Evolutionary conservation across 2,113 vertebrate species (phyloP).

Genomic region (Bujurquina vittata): DNA sequence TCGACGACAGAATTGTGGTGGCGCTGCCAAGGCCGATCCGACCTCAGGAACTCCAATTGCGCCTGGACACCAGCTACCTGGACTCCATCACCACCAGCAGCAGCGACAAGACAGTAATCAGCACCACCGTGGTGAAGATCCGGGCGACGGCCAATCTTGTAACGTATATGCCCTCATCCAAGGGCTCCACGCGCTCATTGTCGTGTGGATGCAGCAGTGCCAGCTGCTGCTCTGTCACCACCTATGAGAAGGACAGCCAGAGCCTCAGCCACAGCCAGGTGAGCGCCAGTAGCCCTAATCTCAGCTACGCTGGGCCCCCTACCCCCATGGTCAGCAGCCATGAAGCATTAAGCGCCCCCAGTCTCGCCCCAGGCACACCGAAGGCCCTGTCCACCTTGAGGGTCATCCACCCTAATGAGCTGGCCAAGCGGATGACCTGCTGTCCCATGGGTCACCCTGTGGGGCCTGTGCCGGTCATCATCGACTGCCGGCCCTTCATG

Average conservation of each 20-base stretch:
- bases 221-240: constrained; percentile 98
- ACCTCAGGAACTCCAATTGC: constrained; percentile 98
- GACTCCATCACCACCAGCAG: constrained; percentile 81
- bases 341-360: constrained; percentile 85
- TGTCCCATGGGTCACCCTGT: constrained; percentile 90
- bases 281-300: constrained; percentile 83
- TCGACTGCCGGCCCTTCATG: constrained; percentile 97
- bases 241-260: constrained; percentile 92
- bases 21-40: constrained; percentile 95
- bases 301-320: constrained; percentile 82
- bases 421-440: constrained; percentile 95
- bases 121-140: constrained; percentile 90
- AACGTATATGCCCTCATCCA: constrained; percentile 99
- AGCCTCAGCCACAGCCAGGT: constrained; percentile 88
- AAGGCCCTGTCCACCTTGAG: constrained; percentile 80
- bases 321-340: constrained; percentile 88
- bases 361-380: constrained; percentile 78
- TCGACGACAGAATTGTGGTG: constrained; percentile 99
- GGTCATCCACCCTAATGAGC: constrained; percentile 92
- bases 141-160: constrained; percentile 90
- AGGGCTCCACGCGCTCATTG: constrained; percentile 98
- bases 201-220: constrained; percentile 99
- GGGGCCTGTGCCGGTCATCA: constrained; percentile 92
- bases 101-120: constrained; percentile 79
- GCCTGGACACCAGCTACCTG: constrained; percentile 93